Evolutionary conservation across 2,888 invertebrate genomes (phyloP), one percentile per base, ranked within the genome.

Genomic region (Hedya salicella): DNA sequence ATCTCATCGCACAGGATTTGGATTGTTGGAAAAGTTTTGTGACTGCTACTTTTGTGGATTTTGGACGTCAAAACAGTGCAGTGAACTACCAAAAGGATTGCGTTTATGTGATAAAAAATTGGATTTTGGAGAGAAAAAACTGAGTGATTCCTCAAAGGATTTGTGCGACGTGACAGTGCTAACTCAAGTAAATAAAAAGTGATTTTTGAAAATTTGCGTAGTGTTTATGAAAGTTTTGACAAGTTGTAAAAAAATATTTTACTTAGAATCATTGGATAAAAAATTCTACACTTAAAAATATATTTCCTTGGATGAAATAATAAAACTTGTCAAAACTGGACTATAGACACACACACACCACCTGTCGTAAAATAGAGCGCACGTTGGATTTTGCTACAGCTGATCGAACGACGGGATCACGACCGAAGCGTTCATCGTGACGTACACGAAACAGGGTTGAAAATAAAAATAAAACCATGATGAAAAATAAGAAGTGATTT

Each of bases 81-180:
- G 91, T 91, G 89, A 77, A 86, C 80, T 78, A 78, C 81, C 79
- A 78, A 79, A 86, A 85, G 89, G 90, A 89, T 90, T 90, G 85
- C 83, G 78, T 77, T 71, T 71, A 79, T 82, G 85, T 88, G 86
- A 69, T 68, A 78, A 82, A 83, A 75, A 78, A 78, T 82, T 85
- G 86, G 87, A 88, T 88, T 82, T 82, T 86, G 82, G 59, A 77
- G 78, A 73, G 78, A 75, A 79, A 77, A 78, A 77, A 71, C 74
- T 78, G 75, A 73, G 84, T 85, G 83, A 80, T 78, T 74, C 68
- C 66, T 70, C 70, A 73, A 73, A 75, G 80, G 76, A 82, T 75
- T 75, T 72, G 75, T 78, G 75, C 69, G 53, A 74, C 83, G 86
- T 86, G 83, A 71, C 82, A 75, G 78, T 79, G 76, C 71, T 69